Base-by-base conservation (phyloP, 2,797 vertebrate genomes). In the Rhynchonycteris naso region DNA sequence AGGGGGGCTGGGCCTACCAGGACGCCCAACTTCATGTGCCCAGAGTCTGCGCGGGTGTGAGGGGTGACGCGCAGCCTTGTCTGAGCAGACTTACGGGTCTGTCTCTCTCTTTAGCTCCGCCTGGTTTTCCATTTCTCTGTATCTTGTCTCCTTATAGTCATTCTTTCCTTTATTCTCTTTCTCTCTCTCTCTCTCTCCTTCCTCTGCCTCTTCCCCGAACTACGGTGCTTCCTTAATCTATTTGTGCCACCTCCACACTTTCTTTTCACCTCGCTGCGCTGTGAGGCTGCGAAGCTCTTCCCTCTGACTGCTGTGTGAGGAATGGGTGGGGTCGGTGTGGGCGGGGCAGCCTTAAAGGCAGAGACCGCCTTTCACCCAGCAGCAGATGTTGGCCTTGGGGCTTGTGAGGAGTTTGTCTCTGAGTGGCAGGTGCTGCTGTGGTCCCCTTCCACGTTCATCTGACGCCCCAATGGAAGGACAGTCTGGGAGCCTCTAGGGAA, bases 311-410 rank as follows among this genome's bases (percentile, higher is more conserved):
- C 69, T 71, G 86, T 89, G 4, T 75, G 35, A 76, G 71, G 92
- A 33, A 22, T 22, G 94, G 96, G 95, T 78, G 82, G 97, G 95
- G 93, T 56, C 3, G 10, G 15, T 4, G 65, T 65, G 35, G 80
- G 76, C 82, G 54, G 59, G 74, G 5, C 10, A 2, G 35, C 22
- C 74, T 75, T 72, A 35, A 33, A n/a, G 85, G 93, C 86, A 69
- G 91, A 90, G 90, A 24, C 82, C 50, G 92, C 92, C 88, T 82
- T 56, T 93, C 74, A 47, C 68, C 68, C 91, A 86, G 86, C 92
- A 87, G 96, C 80, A 91, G 72, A 61, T 35, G 71, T 21, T 52
- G 94, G 92, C 90, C 50, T 72, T 28, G 65, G 88, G 79, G 38
- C 68, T 75, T 71, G 93, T 24, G 75, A 86, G 90, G 7, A 24